phyloP scores from a whole-genome alignment of 1,140 invertebrate species.

The Capitella teleta region DNA sequence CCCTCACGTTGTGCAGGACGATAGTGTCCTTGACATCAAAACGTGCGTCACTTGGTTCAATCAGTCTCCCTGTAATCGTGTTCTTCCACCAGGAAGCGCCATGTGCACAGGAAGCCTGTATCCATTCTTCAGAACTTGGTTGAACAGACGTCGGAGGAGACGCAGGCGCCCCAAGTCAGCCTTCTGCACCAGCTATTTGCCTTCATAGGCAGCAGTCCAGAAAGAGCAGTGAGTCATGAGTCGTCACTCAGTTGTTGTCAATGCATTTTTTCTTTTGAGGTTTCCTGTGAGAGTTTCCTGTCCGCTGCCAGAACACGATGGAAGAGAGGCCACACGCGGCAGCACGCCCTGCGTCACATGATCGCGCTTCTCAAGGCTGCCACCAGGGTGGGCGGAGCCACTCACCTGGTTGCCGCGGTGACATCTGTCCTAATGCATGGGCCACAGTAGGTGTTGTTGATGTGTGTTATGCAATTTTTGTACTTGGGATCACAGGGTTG shows the following conservation, averaged over 20 bases:
- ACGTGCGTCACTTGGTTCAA: slow-evolving; percentile 7
- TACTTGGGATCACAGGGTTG: slow-evolving; percentile 22
- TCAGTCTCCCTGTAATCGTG: neutral
- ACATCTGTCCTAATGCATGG: slow-evolving; percentile 36
- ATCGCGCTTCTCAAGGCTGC: slow-evolving; percentile 36
- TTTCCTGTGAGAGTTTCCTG: slow-evolving; percentile 31
- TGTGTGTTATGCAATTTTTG: neutral
- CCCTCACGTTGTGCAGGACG: slow-evolving; percentile 22
- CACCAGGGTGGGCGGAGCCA: slow-evolving; percentile 29
- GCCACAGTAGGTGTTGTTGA: slow-evolving; percentile 22
- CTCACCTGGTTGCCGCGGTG: slow-evolving; percentile 35
- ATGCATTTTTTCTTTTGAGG: slow-evolving; percentile 14
- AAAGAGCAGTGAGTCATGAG: slow-evolving; percentile 30
- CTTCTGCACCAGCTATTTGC: slow-evolving; percentile 39
- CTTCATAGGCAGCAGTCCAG: slow-evolving; percentile 39
- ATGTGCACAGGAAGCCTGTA: slow-evolving; percentile 19
- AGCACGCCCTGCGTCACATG: slow-evolving; percentile 35
- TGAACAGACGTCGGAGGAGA: slow-evolving; percentile 26
- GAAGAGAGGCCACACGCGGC: slow-evolving; percentile 28
- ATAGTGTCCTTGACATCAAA: slow-evolving; percentile 25
- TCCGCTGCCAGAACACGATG: slow-evolving; percentile 26
- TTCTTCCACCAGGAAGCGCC: slow-evolving; percentile 19
- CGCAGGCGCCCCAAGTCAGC: slow-evolving; percentile 27
- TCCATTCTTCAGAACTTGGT: slow-evolving; percentile 26
- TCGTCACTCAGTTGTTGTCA: neutral